Percentiles rank a stretch among this genome's conserved stretches.
phyloP scores from a whole-genome alignment of 2,797 vertebrate species.

The Chromobotia macracanthus region DNA sequence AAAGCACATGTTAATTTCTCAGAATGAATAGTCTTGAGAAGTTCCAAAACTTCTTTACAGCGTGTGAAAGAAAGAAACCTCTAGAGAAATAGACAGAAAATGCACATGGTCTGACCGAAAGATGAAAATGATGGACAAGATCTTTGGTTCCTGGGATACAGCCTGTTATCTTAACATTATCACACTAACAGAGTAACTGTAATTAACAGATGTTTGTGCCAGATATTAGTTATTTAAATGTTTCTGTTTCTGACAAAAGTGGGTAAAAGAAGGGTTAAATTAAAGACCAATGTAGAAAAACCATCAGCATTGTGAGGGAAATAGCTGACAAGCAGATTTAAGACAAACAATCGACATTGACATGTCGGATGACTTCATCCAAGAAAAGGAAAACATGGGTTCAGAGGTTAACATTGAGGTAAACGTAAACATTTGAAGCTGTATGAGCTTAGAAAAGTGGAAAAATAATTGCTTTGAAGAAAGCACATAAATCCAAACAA shows the following conservation, averaged over 20 bases:
- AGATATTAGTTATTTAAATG: constrained; percentile 29
- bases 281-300: not conserved
- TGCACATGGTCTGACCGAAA: constrained; percentile 7
- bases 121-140: constrained; percentile 24
- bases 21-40: constrained; percentile 72
- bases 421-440: not conserved
- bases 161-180: constrained; percentile 8
- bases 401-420: not conserved
- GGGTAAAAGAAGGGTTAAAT: constrained; percentile 3
- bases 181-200: not conserved
- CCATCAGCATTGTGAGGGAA: constrained; percentile 2
- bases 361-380: not conserved
- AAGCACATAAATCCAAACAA: not conserved
- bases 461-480: not conserved
- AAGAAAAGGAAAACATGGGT: not conserved
- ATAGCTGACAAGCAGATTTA: constrained; percentile 1
- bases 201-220: constrained; percentile 21
- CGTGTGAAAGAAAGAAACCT: constrained; percentile 77
- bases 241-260: constrained; percentile 22
- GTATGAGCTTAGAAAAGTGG: not conserved
- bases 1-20: constrained; percentile 77
- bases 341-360: constrained; percentile 13
- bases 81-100: constrained; percentile 63
- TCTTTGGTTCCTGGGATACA: constrained; percentile 10
- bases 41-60: constrained; percentile 72